Base-by-base conservation (phyloP, 2,888 invertebrate species). In the Proisotoma minuta region DNA sequence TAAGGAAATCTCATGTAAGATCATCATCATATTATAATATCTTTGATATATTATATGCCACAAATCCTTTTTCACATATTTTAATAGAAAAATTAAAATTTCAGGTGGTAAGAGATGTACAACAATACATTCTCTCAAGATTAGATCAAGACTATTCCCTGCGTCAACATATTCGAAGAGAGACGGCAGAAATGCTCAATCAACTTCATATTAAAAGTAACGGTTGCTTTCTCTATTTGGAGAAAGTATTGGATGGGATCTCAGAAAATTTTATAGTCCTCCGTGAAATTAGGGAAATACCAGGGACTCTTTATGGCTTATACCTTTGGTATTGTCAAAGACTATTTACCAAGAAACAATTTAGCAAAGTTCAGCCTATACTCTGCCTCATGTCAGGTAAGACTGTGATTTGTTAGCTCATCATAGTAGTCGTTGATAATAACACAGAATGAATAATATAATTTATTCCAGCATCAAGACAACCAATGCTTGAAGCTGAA, bases 131-230 rank as follows among this genome's bases (percentile, higher is more conserved):
- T 63, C 83, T 96, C 12, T 88, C 89, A 2, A 81, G 96, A 1
- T 80, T 97, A 39, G 95, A 96, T 76, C 87, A 89, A 10, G 95
- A 96, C 75, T 91, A 92, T 22, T 85, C 88, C 27, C 82, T 96
- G 8, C 82, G 91, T 39, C 91, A 91, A 65, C 92, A 95, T 75
- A 87, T 96, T 66, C 92, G 91, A 47, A 82, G 88, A 60, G 91
- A 91, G 76, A 95, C 95, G 0, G 96, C 96, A 0, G 95, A 96
- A 71, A 93, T 94, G 78, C 79, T 97, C 2, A 96, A 97, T 78
- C 94, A 95, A 75, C 81, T 97, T 43, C 88, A 96, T 75, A 96
- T 97, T 74, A 97, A 97, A 79, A 93, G 93, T 76, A 95, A 96
- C 75, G 97, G 95, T 0, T 93, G 92, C 74, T 86, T 93, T 68